phyloP scores from a whole-genome alignment of 30 jellyfish, hydroid and myxozoan genomes.

The Aurelia aurita region DNA sequence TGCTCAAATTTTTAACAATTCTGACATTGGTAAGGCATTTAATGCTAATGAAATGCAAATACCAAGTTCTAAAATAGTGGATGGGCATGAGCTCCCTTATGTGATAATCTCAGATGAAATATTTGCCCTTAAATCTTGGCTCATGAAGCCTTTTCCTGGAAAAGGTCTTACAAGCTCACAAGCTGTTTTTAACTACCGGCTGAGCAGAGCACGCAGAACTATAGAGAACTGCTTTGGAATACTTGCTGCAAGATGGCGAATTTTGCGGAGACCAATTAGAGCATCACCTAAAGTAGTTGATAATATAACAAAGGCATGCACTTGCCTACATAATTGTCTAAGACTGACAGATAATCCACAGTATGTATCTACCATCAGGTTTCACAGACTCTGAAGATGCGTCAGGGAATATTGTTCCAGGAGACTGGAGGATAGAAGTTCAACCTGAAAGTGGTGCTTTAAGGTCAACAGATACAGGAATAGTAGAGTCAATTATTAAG shows the following conservation, averaged over 20 bases:
- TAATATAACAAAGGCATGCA: conserved; percentile 1
- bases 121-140: conserved; percentile 64
- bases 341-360: conserved; percentile 37
- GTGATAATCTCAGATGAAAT: conserved; percentile 59
- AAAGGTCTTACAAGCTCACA: conserved; percentile 9
- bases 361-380: conserved; percentile 39
- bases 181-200: conserved; percentile 49
- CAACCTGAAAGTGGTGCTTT: conserved; percentile 27
- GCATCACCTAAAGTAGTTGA: conserved; percentile 9
- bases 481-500: background rate
- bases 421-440: conserved; percentile 25
- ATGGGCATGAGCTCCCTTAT: conserved; percentile 7
- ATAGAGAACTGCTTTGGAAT: conserved; percentile 46
- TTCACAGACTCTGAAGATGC: conserved; percentile 35
- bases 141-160: conserved; percentile 61
- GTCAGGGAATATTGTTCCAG: conserved; percentile 11
- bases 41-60: too few relatives aligned
- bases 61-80: background rate
- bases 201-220: conserved; percentile 32
- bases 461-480: conserved; percentile 6
- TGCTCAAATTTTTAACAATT: too few relatives aligned
- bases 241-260: conserved; percentile 61
- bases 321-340: conserved; percentile 38
- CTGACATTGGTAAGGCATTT: too few relatives aligned
- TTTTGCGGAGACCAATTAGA: background rate